These are phyloP conservation scores for Chymomyza amoena DNA, from an alignment of 2,888 invertebrate species.

Conservation along the genomic window DNA sequence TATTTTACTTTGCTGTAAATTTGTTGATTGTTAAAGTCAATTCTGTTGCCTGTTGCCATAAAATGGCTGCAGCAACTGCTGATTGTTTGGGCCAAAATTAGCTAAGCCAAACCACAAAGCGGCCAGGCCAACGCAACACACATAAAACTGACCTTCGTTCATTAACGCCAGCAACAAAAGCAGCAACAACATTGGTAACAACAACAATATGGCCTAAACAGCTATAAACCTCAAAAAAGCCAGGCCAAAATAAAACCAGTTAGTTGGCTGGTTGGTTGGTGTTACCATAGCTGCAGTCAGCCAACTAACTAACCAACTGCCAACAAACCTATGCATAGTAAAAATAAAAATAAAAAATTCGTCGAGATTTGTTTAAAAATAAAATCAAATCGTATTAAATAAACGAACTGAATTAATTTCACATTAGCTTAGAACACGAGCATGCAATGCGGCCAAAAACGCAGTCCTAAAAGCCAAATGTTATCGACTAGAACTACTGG, in stretches of 20 bases:
- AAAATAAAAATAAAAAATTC: conserved; percentile 11
- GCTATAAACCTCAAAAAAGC: conserved; percentile 56
- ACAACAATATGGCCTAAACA: conserved; percentile 51
- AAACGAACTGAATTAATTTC: conserved; percentile 64
- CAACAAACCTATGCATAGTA: not conserved
- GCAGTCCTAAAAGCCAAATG: conserved; percentile 38
- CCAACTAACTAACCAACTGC: not conserved
- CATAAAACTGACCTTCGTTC: conserved; percentile 59
- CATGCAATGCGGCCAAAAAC: conserved; percentile 64
- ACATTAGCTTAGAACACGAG: conserved; percentile 62
- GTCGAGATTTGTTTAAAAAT: conserved; percentile 5
- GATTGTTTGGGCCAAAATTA: not conserved
- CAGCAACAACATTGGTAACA: conserved; percentile 26
- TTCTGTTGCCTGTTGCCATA: not conserved
- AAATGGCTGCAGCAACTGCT: not conserved
- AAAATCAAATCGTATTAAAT: conserved; percentile 27
- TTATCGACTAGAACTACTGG: conserved; percentile 30
- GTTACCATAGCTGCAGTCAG: not conserved
- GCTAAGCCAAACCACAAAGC: conserved; percentile 1
- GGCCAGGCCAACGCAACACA: not conserved
- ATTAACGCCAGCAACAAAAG: conserved; percentile 51
- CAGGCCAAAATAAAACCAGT: conserved; percentile 27
- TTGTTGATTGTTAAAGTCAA: not conserved
- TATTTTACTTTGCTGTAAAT: not conserved
- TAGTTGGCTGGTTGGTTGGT: not conserved